Evolutionary conservation across 2,888 invertebrate genomes (phyloP).

Genomic region (Bugula neritina): DNA sequence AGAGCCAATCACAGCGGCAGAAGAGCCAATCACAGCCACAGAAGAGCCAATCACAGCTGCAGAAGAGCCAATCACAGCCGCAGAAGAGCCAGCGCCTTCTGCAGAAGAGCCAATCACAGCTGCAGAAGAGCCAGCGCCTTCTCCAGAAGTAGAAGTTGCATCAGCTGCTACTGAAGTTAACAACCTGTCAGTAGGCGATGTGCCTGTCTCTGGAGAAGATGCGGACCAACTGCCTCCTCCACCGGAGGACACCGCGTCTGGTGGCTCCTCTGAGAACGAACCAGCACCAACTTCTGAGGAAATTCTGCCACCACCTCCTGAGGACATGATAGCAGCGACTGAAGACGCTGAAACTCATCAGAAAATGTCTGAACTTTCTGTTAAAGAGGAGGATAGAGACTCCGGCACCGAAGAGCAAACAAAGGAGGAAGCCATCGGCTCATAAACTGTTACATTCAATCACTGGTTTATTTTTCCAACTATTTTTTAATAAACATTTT

Average conservation of each 20-base stretch:
- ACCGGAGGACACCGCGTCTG: background rate
- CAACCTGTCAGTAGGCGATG: too few relatives aligned
- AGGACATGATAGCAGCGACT: background rate
- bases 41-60: background rate
- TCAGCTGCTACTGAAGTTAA: too few relatives aligned
- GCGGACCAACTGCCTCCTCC: too few relatives aligned
- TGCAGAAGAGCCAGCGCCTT: background rate
- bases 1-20: background rate
- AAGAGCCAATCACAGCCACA: background rate
- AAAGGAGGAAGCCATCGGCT: background rate
- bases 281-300: background rate
- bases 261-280: background rate
- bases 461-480: too few relatives aligned
- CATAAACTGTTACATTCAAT: too few relatives aligned
- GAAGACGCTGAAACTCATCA: background rate
- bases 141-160: background rate
- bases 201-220: background rate
- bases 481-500: too few relatives aligned
- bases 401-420: conserved; percentile 8
- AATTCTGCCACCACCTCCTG: background rate
- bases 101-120: background rate
- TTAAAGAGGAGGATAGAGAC: background rate
- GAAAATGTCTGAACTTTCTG: background rate
- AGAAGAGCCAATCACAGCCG: background rate
- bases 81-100: background rate